Conservation (phyloP, 1,140 invertebrate genomes). For the Lethrus apterus region DNA sequence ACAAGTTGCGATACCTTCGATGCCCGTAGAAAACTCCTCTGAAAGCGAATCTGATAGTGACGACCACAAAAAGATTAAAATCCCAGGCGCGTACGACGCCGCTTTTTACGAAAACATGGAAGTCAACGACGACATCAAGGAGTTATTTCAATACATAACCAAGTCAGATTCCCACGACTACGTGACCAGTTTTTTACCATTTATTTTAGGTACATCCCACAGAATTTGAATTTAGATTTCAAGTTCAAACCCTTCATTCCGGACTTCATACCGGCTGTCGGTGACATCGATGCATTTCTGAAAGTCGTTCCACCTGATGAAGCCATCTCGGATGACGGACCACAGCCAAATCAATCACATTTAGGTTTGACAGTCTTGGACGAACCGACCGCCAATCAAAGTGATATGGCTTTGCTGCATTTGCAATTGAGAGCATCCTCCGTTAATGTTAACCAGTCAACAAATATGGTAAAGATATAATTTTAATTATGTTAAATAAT, state of each 20-base stretch:
- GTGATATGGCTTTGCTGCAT: slow-evolving; percentile 89
- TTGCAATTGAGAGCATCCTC: slow-evolving; percentile 84
- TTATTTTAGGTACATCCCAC: slow-evolving; percentile 75
- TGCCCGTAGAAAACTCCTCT: slow-evolving; percentile 3
- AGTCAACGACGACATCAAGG: slow-evolving; percentile 79
- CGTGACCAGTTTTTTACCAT: slow-evolving; percentile 4
- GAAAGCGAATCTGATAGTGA: slow-evolving; percentile 29
- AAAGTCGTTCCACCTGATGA: slow-evolving; percentile 81
- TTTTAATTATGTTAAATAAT: background rate
- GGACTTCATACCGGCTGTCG: slow-evolving; percentile 95
- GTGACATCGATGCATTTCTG: slow-evolving; percentile 96
- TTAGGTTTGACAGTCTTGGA: slow-evolving; percentile 84
- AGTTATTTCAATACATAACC: slow-evolving; percentile 88
- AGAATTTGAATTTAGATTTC: slow-evolving; percentile 82
- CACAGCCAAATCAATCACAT: slow-evolving; percentile 24
- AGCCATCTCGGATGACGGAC: slow-evolving; percentile 32
- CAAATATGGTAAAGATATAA: no score
- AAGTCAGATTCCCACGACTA: no score
- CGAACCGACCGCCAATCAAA: slow-evolving; percentile 91
- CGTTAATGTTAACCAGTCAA: slow-evolving; percentile 18
- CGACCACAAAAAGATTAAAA: slow-evolving; percentile 21
- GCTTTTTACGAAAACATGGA: slow-evolving; percentile 77
- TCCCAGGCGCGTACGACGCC: slow-evolving; percentile 67
- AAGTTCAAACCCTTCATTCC: slow-evolving; percentile 92
- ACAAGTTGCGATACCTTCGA: background rate